These are phyloP conservation scores for Tamias sibiricus DNA, from an alignment of 2,113 vertebrate genomes.

Conservation along the genomic window DNA sequence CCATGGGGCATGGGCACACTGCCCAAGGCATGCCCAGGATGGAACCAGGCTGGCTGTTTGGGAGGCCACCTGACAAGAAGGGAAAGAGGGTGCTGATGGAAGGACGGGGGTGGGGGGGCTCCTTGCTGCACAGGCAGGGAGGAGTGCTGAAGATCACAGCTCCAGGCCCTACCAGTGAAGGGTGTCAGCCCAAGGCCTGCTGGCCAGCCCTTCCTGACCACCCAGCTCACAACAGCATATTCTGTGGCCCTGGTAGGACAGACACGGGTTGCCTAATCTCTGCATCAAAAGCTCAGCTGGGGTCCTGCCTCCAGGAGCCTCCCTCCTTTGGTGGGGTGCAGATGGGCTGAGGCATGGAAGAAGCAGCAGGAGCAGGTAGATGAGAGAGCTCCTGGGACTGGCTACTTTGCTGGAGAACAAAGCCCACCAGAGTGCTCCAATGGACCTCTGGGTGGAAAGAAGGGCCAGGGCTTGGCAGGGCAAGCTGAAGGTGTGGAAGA, in stretches of 20 bases:
- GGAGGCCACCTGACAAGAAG: conserved; percentile 30
- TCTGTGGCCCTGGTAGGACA: background rate
- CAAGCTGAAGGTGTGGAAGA: background rate
- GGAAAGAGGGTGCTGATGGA: background rate
- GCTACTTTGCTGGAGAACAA: background rate
- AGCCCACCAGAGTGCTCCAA: background rate
- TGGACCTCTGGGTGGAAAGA: background rate
- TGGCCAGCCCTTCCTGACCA: background rate
- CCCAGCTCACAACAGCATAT: background rate
- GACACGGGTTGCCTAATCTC: background rate
- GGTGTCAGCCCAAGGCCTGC: background rate
- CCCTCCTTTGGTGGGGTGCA: background rate
- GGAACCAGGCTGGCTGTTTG: conserved; percentile 16
- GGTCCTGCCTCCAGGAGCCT: background rate
- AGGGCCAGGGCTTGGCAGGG: background rate
- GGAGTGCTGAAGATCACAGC: background rate
- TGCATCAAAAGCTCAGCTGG: background rate
- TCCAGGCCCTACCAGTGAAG: background rate
- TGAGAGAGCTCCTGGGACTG: background rate
- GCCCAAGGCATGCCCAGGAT: conserved; percentile 55
- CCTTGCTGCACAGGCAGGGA: background rate
- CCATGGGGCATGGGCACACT: background rate
- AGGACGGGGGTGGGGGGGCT: background rate
- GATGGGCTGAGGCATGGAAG: background rate
- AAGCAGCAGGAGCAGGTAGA: background rate